Conservation (phyloP, 2,888 invertebrate genomes). For the Pristionchus maxplancki region DNA sequence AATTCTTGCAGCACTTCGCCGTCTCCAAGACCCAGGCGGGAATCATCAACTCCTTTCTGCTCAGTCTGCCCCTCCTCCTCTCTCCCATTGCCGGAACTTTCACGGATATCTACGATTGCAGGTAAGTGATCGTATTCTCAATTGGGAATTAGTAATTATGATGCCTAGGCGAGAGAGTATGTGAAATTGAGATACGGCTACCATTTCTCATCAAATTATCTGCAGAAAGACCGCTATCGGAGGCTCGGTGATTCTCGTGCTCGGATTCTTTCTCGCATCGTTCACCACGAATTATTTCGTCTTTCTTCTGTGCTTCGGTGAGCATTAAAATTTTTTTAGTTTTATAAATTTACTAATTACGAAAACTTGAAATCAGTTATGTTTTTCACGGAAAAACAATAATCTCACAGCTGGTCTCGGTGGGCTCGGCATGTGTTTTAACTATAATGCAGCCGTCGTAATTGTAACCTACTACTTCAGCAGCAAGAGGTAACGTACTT, state of each 20-base stretch:
- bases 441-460: constrained; percentile 90
- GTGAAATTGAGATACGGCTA: no score
- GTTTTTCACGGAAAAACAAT: neutral
- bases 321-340: neutral
- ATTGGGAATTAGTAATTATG: no score
- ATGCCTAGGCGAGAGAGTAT: no score
- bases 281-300: neutral
- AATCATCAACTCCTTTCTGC: constrained; percentile 91
- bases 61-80: constrained; percentile 91
- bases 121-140: constrained; percentile 51
- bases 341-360: neutral
- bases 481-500: constrained; percentile 53
- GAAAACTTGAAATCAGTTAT: no score
- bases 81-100: constrained; percentile 83
- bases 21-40: constrained; percentile 90
- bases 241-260: neutral
- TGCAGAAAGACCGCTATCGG: neutral
- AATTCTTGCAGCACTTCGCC: constrained; percentile 85
- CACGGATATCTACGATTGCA: constrained; percentile 61
- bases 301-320: no score
- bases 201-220: no score
- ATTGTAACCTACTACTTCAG: constrained; percentile 93
- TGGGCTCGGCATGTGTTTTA: constrained; percentile 60
- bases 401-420: constrained; percentile 15
- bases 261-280: neutral